Conservation (phyloP, 2,113 vertebrate genomes). For the Hippocampus zosterae region DNA sequence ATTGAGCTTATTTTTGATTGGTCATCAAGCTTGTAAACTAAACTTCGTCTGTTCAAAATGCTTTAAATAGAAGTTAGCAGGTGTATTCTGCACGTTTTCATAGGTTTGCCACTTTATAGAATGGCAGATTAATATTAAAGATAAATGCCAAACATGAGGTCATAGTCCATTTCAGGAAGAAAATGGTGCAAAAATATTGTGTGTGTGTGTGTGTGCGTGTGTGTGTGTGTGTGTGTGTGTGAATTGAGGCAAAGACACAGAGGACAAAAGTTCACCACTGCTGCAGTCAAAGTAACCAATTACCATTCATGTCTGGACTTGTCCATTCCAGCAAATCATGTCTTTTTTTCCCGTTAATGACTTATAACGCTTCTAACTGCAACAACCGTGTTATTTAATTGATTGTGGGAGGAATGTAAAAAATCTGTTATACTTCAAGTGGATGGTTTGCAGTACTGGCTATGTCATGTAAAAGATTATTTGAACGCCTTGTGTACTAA, state of each 20-base stretch:
- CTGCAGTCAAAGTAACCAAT: constrained; percentile 55
- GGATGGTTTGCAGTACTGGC: neutral
- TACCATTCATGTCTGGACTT: constrained; percentile 59
- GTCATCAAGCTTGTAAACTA: no score
- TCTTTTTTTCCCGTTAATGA: constrained; percentile 7
- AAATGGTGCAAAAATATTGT: neutral
- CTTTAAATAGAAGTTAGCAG: no score
- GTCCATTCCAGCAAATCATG: constrained; percentile 47
- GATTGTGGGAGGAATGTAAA: neutral
- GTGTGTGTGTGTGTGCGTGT: neutral
- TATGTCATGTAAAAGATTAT: neutral
- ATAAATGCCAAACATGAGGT: no score
- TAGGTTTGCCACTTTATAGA: no score
- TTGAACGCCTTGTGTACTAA: neutral
- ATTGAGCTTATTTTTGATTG: no score
- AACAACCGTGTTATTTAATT: neutral
- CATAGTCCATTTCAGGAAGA: no score
- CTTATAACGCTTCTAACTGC: neutral
- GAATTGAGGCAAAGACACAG: constrained; percentile 45
- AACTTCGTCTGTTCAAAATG: no score
- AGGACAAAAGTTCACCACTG: constrained; percentile 62
- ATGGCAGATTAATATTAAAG: no score
- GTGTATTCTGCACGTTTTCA: no score
- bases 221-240: neutral
- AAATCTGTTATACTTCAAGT: neutral